Evolutionary conservation across 2,888 invertebrate species (phyloP), one percentile per base, ranked within the genome.

Genomic region (Sturmia bella): DNA sequence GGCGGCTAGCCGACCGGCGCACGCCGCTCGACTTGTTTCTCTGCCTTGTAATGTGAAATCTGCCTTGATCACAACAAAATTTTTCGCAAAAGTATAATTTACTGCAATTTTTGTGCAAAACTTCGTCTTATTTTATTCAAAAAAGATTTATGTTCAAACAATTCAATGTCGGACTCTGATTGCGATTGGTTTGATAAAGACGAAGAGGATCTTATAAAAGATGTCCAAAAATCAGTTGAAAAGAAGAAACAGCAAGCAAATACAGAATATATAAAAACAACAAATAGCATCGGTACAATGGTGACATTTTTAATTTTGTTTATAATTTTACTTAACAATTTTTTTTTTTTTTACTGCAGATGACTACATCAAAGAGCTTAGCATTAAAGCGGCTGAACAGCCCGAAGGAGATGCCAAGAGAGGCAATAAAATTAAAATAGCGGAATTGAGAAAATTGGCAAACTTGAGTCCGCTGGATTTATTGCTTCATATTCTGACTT

Each of bases 111-210:
- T 41, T n/a, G 7, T 24, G 3, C 39, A 61, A 39, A 21, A 12
- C 57, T 48, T 59, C 32, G 24, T 48, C 24, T 32, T 1, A 43
- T 11, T 19, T 9, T 41, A 13, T 15, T 6, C 17, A 32, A n/a
- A 17, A 45, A 43, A 61, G 4, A 21, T 19, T 48, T 56, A 32
- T 59, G 12, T 43, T 21, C n/a, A 27, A 61, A 32, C 7, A 1
- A 7, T 5, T 9, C 54, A 54, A 82, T 82, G 82, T 82, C 73
- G n/a, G 82, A 84, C 37, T 81, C 80, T 4, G 88, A 87, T 41
- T 85, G 86, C 15, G 91, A 91, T 85, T 91, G 91, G 91, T 91
- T 91, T 41, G 87, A 87, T 12, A 89, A 90, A 73, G 90, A 91
- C 68, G 89, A 90, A 57, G 88, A 90, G 21, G 87, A 89, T 15